These are phyloP conservation scores for Phoenicopterus ruber DNA, from an alignment of 2,113 vertebrate genomes.

Conservation along the genomic window DNA sequence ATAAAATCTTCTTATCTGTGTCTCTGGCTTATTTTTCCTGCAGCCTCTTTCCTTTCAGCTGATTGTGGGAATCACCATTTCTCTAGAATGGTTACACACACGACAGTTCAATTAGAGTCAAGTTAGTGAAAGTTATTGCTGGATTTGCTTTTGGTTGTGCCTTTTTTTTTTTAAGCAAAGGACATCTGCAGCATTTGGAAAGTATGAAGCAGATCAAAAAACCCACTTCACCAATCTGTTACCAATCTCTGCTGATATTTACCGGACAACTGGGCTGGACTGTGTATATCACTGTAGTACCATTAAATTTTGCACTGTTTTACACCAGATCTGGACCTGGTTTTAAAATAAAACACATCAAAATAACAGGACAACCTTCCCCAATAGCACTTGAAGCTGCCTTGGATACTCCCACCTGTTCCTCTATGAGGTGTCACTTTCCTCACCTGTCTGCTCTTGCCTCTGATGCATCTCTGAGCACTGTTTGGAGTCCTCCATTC, in stretches of 20 bases:
- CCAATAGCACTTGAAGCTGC: not conserved
- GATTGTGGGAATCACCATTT: conserved; percentile 55
- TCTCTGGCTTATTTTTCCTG: conserved; percentile 60
- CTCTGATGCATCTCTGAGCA: not conserved
- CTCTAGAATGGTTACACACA: conserved; percentile 42
- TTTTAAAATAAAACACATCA: not conserved
- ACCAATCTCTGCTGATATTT: not conserved
- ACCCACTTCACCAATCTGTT: not conserved
- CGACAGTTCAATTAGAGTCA: conserved; percentile 64
- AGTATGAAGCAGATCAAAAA: not conserved
- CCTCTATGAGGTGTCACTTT: not conserved
- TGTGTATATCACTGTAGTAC: not conserved
- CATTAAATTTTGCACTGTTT: not conserved
- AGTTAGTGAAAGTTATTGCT: conserved; percentile 61
- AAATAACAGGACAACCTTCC: not conserved
- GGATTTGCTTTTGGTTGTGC: not conserved
- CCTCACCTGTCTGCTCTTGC: not conserved
- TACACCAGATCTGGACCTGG: not conserved
- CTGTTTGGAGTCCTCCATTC: not conserved
- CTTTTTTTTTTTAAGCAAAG: not conserved
- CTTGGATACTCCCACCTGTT: not conserved
- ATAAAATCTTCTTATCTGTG: conserved; percentile 68
- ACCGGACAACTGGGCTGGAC: not conserved
- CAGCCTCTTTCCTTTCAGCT: conserved; percentile 51
- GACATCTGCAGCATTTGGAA: not conserved